Evolutionary conservation across 2,888 invertebrate species (phyloP).

Genomic region (Caradrina clavipalpis): DNA sequence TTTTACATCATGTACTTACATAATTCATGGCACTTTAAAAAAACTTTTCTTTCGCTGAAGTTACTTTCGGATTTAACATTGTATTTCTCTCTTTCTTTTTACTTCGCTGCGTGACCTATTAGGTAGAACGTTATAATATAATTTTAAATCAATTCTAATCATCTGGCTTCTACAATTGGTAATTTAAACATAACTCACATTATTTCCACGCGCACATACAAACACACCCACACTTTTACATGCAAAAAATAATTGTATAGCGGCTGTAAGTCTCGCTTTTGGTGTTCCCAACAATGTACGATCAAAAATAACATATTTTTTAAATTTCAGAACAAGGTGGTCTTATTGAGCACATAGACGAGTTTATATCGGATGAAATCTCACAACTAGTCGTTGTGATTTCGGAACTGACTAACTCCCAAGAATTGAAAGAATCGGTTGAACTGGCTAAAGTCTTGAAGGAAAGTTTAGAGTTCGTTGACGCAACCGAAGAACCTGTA

Average conservation of each 20-base stretch:
- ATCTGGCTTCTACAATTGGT: conserved; percentile 11
- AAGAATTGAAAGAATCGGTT: conserved; percentile 56
- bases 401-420: conserved; percentile 52
- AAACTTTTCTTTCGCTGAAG: background rate
- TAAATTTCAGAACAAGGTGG: conserved; percentile 53
- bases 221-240: conserved; percentile 37
- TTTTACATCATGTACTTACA: conserved; percentile 12
- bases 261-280: conserved; percentile 35
- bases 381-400: conserved; percentile 60
- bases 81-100: background rate
- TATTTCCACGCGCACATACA: conserved; percentile 22
- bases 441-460: conserved; percentile 59
- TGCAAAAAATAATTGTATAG: conserved; percentile 15
- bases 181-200: conserved; percentile 24
- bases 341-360: conserved; percentile 67
- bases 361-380: conserved; percentile 65
- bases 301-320: background rate
- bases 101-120: conserved; percentile 9
- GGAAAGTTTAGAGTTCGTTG: conserved; percentile 54
- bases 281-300: background rate
- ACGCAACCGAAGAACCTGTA: conserved; percentile 41
- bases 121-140: conserved; percentile 18
- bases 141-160: conserved; percentile 1
- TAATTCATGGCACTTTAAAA: conserved; percentile 28
- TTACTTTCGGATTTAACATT: conserved; percentile 15